Conservation (phyloP, 1,140 invertebrate species). For the Sitodiplosis mosellana region DNA sequence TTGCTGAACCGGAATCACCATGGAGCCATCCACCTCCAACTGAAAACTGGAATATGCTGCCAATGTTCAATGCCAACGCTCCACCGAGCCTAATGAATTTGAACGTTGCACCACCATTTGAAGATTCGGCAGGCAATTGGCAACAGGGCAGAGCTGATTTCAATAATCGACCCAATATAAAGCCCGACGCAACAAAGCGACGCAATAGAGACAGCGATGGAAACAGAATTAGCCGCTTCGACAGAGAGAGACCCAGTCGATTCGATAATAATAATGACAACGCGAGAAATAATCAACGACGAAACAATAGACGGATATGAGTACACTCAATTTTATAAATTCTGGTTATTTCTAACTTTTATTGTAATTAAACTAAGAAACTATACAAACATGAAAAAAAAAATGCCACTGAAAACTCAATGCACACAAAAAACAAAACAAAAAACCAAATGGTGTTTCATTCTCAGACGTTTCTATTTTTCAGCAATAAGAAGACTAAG, state of each 20-base stretch:
- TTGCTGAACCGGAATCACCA: background rate
- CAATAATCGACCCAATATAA: background rate
- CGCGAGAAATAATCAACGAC: background rate
- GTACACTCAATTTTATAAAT: too few relatives aligned
- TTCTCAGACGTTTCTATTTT: too few relatives aligned
- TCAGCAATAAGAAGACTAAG: too few relatives aligned
- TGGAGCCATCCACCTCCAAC: background rate
- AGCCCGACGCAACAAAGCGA: background rate
- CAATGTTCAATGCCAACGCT: background rate
- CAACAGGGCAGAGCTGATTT: background rate
- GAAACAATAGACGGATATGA: background rate
- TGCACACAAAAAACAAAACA: too few relatives aligned
- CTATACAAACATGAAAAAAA: too few relatives aligned
- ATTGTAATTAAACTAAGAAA: too few relatives aligned
- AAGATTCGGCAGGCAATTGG: background rate
- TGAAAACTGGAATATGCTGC: background rate
- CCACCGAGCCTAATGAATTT: background rate
- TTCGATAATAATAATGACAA: slow-evolving; percentile 1
- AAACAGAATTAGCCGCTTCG: background rate
- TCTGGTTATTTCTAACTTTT: too few relatives aligned
- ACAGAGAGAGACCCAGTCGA: background rate
- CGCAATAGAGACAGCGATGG: background rate
- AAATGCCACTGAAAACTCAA: too few relatives aligned
- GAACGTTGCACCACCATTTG: background rate
- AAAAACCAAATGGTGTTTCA: too few relatives aligned